Conservation (phyloP, 2,888 invertebrate species). For the Alloplasta piceator region DNA sequence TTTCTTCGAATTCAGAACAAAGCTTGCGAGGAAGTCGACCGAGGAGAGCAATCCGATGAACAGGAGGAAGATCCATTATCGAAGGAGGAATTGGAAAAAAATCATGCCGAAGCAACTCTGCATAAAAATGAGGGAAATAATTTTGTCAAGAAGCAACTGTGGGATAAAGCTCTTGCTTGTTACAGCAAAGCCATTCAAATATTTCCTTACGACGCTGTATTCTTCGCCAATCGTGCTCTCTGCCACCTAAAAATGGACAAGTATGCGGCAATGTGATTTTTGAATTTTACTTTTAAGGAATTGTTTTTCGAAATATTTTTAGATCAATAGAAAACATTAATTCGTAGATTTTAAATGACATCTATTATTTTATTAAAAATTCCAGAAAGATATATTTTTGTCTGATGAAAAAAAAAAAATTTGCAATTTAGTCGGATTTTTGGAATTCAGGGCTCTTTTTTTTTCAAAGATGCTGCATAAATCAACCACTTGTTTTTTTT, state of each 20-base stretch:
- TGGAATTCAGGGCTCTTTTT: no score
- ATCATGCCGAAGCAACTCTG: slow-evolving; percentile 86
- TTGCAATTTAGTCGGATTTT: no score
- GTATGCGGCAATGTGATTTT: slow-evolving; percentile 83
- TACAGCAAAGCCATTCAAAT: slow-evolving; percentile 95
- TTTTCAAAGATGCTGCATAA: no score
- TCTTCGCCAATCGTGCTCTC: slow-evolving; percentile 94
- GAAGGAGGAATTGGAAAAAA: slow-evolving; percentile 84
- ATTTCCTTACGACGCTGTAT: slow-evolving; percentile 91
- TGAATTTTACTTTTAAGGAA: background rate
- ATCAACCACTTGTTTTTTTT: no score
- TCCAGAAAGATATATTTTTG: no score
- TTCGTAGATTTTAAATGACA: no score
- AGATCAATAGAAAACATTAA: no score
- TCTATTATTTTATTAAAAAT: no score
- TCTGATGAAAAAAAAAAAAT: no score
- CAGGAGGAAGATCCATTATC: slow-evolving; percentile 83
- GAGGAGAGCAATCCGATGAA: slow-evolving; percentile 76
- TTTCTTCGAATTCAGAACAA: slow-evolving; percentile 83
- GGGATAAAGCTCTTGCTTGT: slow-evolving; percentile 92
- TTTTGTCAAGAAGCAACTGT: slow-evolving; percentile 91
- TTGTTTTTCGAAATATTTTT: no score
- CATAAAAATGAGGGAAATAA: slow-evolving; percentile 93
- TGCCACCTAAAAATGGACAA: slow-evolving; percentile 92
- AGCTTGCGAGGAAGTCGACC: slow-evolving; percentile 85